A percentile compares a stretch with the other conserved stretches of the same genome.
Evolutionary conservation across 2,888 invertebrate species (phyloP).

Genomic region (Helicoverpa assulta): DNA sequence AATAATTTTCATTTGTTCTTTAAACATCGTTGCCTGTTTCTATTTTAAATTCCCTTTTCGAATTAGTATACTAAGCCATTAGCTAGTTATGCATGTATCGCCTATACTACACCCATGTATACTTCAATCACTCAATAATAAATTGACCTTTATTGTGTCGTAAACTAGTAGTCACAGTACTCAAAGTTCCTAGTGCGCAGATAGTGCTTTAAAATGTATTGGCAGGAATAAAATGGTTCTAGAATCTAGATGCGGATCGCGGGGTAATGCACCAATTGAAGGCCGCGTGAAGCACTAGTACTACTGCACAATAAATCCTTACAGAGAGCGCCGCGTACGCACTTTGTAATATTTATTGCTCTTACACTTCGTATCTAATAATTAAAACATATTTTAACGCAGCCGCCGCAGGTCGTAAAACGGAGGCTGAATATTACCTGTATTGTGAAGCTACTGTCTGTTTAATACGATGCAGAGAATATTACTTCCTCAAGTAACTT

Average conservation of each 20-base stretch:
- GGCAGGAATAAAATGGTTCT: constrained; percentile 50
- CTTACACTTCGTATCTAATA: constrained; percentile 73
- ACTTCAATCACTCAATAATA: no score
- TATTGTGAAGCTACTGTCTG: constrained; percentile 43
- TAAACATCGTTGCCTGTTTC: no score
- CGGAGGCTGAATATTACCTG: constrained; percentile 49
- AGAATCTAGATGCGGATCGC: constrained; percentile 53
- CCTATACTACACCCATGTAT: no score
- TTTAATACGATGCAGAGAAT: constrained; percentile 41
- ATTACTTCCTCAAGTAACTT: constrained; percentile 47
- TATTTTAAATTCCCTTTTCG: no score
- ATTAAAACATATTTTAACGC: constrained; percentile 76
- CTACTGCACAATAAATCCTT: constrained; percentile 76
- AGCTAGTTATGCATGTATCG: no score
- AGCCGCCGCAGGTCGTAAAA: constrained; percentile 59
- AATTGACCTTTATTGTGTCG: constrained; percentile 7
- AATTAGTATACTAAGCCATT: no score
- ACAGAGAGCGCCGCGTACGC: constrained; percentile 62
- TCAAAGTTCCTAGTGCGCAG: constrained; percentile 21
- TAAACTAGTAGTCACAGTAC: constrained; percentile 4
- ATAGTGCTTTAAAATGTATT: constrained; percentile 37
- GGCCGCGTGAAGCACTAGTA: constrained; percentile 68
- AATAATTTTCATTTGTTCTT: no score
- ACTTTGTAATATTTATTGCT: constrained; percentile 70
- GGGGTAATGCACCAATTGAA: constrained; percentile 69